Percentiles rank a stretch among this genome's conserved stretches.
Evolutionary conservation across 2,797 vertebrate genomes (phyloP).

Genomic region (Poeciliopsis infans): DNA sequence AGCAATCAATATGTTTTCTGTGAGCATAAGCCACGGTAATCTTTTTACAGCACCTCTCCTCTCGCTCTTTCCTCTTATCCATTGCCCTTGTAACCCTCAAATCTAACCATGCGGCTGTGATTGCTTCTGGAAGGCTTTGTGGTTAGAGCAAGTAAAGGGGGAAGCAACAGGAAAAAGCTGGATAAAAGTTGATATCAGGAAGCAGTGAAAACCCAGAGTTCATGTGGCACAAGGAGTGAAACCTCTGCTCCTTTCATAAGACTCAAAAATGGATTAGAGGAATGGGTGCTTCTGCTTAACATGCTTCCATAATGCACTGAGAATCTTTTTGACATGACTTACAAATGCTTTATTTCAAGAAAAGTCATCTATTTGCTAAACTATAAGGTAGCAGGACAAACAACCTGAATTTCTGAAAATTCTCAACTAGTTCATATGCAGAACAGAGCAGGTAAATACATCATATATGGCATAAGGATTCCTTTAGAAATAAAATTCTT

Average conservation of each 20-base stretch:
- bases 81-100: constrained; percentile 56
- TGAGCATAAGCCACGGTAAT: constrained; percentile 71
- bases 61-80: constrained; percentile 51
- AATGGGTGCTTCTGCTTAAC: constrained; percentile 55
- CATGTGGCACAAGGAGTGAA: constrained; percentile 42
- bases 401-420: constrained; percentile 39
- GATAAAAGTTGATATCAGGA: constrained; percentile 63
- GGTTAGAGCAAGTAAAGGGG: constrained; percentile 37
- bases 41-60: constrained; percentile 69
- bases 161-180: constrained; percentile 21
- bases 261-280: constrained; percentile 72
- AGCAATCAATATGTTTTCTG: constrained; percentile 79
- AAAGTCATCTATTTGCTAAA: constrained; percentile 12
- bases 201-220: constrained; percentile 32
- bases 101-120: constrained; percentile 48
- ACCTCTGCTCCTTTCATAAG: constrained; percentile 25
- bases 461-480: constrained; percentile 10
- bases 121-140: constrained; percentile 67
- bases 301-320: constrained; percentile 49
- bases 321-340: constrained; percentile 57
- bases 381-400: neutral
- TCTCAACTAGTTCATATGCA: constrained; percentile 25
- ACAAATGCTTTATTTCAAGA: constrained; percentile 30
- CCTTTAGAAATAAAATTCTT: constrained; percentile 12
- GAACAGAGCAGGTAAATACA: constrained; percentile 17